Conservation (phyloP, 1,140 invertebrate species). For the Calephelis nemesis region DNA sequence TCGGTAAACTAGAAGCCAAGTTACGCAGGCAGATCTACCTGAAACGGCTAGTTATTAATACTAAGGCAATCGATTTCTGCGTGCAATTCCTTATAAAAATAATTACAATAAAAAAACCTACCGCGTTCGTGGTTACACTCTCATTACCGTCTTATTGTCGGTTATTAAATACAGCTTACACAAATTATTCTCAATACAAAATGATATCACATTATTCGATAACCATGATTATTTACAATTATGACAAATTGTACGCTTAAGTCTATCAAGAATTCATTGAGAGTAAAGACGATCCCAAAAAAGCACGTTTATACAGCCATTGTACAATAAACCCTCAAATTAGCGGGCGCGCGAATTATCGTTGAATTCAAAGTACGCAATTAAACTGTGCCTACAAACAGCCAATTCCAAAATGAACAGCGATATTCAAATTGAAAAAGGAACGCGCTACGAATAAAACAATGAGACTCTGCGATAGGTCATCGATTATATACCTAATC, state of each 20-base stretch:
- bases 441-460: constrained; percentile 71
- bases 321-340: constrained; percentile 73
- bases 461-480: constrained; percentile 38
- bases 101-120: constrained; percentile 8
- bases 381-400: constrained; percentile 69
- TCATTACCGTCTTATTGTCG: constrained; percentile 14
- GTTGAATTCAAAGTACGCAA: constrained; percentile 75
- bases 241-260: constrained; percentile 22
- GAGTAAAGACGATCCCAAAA: constrained; percentile 46
- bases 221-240: constrained; percentile 18
- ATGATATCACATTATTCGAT: constrained; percentile 5
- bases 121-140: background rate
- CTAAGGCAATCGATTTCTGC: no score
- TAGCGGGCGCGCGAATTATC: constrained; percentile 70
- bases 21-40: no score
- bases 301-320: constrained; percentile 59
- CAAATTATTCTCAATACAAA: constrained; percentile 10
- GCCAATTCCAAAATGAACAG: constrained; percentile 74
- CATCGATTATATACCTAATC: constrained; percentile 8
- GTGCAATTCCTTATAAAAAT: constrained; percentile 41
- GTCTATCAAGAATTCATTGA: constrained; percentile 63
- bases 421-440: constrained; percentile 76
- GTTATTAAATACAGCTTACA: constrained; percentile 16
- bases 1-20: no score
- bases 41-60: no score